phyloP scores from a whole-genome alignment of 2,113 vertebrate species.

The Actinemys pallida region DNA sequence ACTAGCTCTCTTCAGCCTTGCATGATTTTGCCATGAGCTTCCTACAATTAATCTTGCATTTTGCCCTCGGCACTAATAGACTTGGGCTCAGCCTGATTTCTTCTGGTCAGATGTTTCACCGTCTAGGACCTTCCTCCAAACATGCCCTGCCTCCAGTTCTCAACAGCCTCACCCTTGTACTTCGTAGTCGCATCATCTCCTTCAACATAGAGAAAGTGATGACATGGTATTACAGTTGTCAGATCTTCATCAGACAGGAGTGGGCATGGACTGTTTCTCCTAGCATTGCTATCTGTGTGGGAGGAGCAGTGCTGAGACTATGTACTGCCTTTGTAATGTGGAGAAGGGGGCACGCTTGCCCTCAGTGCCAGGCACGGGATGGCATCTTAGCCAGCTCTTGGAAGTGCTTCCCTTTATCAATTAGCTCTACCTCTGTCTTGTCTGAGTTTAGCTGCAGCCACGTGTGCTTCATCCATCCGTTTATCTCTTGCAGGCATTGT shows the following conservation, averaged over 20 bases:
- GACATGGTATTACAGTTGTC: accelerated
- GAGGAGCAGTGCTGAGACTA: accelerated
- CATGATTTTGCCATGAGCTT: not conserved
- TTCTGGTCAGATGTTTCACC: not conserved
- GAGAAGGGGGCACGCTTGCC: accelerated
- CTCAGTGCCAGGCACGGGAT: not conserved
- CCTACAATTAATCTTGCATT: not conserved
- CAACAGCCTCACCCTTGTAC: not conserved
- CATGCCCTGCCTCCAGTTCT: not conserved
- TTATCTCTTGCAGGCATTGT: not conserved
- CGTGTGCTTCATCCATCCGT: not conserved
- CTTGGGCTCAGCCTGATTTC: not conserved
- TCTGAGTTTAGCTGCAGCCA: not conserved
- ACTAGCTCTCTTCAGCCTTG: too few relatives aligned
- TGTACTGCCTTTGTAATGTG: not conserved
- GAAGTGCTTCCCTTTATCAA: not conserved
- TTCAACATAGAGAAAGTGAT: not conserved
- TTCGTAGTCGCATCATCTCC: not conserved
- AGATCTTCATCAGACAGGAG: not conserved
- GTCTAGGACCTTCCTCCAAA: not conserved
- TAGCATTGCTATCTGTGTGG: not conserved
- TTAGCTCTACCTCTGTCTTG: not conserved
- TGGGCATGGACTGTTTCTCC: not conserved
- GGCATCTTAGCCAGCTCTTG: not conserved
- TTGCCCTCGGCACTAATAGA: not conserved